A percentile compares a stretch with the other conserved stretches of the same genome.
Conservation (phyloP, 2,888 invertebrate species). For the Axea sp. region DNA sequence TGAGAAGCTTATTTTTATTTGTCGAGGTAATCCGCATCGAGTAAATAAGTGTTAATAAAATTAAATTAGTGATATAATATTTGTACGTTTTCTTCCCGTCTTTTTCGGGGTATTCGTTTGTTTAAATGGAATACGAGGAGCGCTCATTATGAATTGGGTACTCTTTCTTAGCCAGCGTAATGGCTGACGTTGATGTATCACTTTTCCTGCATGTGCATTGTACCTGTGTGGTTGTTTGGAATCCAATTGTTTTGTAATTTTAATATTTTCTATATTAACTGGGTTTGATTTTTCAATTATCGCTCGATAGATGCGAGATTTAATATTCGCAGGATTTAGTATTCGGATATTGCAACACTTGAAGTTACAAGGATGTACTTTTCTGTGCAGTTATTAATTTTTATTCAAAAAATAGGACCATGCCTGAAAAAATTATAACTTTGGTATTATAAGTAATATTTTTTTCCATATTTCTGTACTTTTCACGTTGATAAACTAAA, state of each 20-base stretch:
- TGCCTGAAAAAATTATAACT: too few relatives aligned
- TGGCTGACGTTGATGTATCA: slow-evolving; percentile 52
- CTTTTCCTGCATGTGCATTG: slow-evolving; percentile 30
- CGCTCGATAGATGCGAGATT: too few relatives aligned
- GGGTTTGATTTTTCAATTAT: slow-evolving; percentile 17
- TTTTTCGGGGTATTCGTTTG: slow-evolving; percentile 41
- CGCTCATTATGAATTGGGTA: slow-evolving; percentile 49
- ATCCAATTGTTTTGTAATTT: slow-evolving; percentile 30
- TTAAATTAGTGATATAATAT: slow-evolving; percentile 19
- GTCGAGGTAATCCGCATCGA: not conserved
- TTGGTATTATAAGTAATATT: too few relatives aligned
- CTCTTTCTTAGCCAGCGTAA: slow-evolving; percentile 53
- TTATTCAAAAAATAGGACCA: too few relatives aligned
- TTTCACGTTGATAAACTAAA: too few relatives aligned
- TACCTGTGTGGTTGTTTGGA: slow-evolving; percentile 24
- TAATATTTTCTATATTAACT: slow-evolving; percentile 20
- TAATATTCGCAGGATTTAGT: too few relatives aligned
- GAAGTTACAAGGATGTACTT: too few relatives aligned
- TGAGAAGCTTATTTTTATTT: not conserved
- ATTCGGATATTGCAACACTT: too few relatives aligned
- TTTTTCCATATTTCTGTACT: too few relatives aligned
- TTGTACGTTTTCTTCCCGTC: slow-evolving; percentile 22
- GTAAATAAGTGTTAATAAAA: slow-evolving; percentile 17
- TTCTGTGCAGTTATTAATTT: too few relatives aligned
- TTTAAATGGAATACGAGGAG: slow-evolving; percentile 50